These are phyloP conservation scores for Orthosia incerta DNA, from an alignment of 2,888 invertebrate species.

Conservation along the genomic window DNA sequence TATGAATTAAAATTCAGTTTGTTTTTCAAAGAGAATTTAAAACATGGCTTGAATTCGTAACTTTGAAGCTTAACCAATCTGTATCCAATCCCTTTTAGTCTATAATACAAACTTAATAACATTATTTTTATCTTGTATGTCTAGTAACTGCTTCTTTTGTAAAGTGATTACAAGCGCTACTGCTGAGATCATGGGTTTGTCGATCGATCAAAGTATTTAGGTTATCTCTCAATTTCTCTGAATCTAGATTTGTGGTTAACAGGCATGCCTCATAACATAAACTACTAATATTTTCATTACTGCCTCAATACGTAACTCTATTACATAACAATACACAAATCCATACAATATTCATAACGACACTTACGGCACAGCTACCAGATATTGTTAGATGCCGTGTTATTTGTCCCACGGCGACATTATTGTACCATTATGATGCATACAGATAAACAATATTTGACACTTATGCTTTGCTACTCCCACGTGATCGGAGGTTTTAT, in stretches of 20 bases:
- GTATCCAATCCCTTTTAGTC: neutral
- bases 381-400: constrained; percentile 39
- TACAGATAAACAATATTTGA: constrained; percentile 54
- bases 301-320: too few species aligned
- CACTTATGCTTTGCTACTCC: constrained; percentile 31
- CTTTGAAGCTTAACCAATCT: neutral
- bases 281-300: neutral
- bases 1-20: neutral
- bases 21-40: neutral
- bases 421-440: constrained; percentile 44
- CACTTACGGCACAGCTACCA: constrained; percentile 22
- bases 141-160: too few species aligned
- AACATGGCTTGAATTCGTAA: neutral
- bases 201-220: too few species aligned
- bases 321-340: constrained; percentile 1
- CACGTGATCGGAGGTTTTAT: constrained; percentile 42
- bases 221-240: too few species aligned
- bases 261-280: neutral
- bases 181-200: too few species aligned
- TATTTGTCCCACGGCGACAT: constrained; percentile 36
- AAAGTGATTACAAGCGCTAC: too few species aligned
- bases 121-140: neutral
- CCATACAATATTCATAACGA: constrained; percentile 24
- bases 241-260: too few species aligned
- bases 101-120: neutral